A percentile compares a stretch with the other conserved stretches of the same genome.
Conservation (phyloP, 2,113 vertebrate species). For the Brachyhypopomus gauderio region DNA sequence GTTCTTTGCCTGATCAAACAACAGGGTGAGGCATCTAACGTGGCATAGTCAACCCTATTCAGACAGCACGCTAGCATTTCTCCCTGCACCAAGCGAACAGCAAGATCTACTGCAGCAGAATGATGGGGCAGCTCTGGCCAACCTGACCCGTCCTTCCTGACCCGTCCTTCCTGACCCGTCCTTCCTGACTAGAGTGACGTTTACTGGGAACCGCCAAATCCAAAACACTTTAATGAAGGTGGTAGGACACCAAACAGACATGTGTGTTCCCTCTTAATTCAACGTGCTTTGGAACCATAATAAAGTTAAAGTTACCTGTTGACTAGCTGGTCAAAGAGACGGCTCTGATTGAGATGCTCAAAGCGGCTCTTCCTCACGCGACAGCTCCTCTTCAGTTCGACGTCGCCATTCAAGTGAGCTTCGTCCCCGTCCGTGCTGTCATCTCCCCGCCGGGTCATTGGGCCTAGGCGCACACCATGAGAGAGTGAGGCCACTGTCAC, state of each 20-base stretch:
- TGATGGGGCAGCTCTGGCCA: background rate
- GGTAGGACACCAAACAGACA: no score
- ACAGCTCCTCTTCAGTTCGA: conserved; percentile 95
- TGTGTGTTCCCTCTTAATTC: no score
- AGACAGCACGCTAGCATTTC: background rate
- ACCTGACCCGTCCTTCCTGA: no score
- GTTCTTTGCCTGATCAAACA: background rate
- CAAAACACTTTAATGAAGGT: no score
- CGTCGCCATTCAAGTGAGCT: conserved; percentile 92
- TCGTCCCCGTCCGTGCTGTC: conserved; percentile 87
- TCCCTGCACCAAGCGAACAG: background rate
- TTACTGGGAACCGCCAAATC: no score
- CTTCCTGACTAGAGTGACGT: no score
- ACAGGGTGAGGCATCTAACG: background rate
- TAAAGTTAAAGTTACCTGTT: no score
- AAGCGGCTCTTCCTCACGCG: conserved; percentile 94
- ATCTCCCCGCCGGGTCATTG: conserved; percentile 87
- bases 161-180: no score
- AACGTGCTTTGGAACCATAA: no score
- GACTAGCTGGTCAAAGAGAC: conserved; percentile 97
- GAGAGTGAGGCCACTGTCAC: background rate
- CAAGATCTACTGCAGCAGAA: background rate
- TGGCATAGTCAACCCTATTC: background rate
- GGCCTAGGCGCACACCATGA: conserved; percentile 74
- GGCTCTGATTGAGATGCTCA: conserved; percentile 96